These are phyloP conservation scores for Stigmatopora nigra DNA, from an alignment of 2,113 vertebrate genomes.

Conservation along the genomic window DNA sequence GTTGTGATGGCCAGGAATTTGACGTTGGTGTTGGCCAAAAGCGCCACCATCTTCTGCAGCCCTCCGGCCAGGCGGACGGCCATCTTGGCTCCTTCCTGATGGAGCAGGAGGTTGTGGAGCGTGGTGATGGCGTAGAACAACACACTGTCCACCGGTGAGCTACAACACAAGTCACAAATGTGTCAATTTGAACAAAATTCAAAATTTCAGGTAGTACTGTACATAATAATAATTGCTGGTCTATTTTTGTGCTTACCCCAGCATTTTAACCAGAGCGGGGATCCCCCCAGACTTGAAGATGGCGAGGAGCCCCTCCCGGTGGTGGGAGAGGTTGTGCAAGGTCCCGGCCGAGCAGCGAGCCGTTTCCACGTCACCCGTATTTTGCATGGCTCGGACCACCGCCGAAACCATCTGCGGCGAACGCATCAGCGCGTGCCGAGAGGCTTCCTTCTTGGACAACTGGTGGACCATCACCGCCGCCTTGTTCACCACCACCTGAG, in stretches of 20 bases:
- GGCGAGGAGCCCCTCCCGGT: conserved; percentile 91
- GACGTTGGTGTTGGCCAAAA: conserved; percentile 96
- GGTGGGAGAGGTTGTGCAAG: conserved; percentile 95
- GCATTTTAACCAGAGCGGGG: conserved; percentile 96
- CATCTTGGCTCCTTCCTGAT: conserved; percentile 99
- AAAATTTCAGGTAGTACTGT: too few species aligned
- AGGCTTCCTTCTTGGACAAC: conserved; percentile 96
- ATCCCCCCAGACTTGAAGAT: conserved; percentile 99
- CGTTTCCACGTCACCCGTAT: conserved; percentile 92
- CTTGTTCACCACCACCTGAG: conserved; percentile 99
- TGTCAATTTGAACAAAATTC: background rate
- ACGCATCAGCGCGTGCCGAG: conserved; percentile 96
- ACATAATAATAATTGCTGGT: too few species aligned
- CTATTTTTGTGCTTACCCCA: conserved; percentile 75
- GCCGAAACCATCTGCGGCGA: conserved; percentile 98
- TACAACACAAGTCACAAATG: conserved; percentile 36
- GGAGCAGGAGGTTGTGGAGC: conserved; percentile 93
- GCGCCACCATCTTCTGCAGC: conserved; percentile 97
- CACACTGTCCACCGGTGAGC: conserved; percentile 94
- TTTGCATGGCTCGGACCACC: conserved; percentile 97
- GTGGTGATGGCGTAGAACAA: conserved; percentile 98
- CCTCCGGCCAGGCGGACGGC: conserved; percentile 94
- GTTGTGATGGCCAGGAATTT: conserved; percentile 98
- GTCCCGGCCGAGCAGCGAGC: conserved; percentile 96
- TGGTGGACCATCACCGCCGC: conserved; percentile 99